These are phyloP conservation scores for Acholoe squamosa DNA, from an alignment of 2,888 invertebrate species.

Conservation along the genomic window DNA sequence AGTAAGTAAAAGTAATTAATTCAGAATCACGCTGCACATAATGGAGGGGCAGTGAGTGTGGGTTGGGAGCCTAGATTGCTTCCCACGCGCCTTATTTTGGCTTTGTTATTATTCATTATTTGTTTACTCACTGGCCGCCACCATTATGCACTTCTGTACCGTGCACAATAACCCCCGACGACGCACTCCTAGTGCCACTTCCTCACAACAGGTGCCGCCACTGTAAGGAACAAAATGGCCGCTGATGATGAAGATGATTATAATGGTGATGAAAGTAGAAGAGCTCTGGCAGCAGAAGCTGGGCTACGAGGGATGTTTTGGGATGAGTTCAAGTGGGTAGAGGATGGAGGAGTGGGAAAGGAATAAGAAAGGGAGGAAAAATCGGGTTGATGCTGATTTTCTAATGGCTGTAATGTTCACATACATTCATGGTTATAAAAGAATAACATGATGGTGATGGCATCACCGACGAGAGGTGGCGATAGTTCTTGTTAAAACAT, in stretches of 20 bases:
- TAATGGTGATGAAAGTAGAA: too few relatives aligned
- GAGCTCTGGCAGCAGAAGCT: too few relatives aligned
- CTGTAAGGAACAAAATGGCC: neutral
- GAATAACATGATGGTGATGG: too few relatives aligned
- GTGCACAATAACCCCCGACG: too few relatives aligned
- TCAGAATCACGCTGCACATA: neutral
- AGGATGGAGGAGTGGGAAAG: neutral
- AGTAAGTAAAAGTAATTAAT: slow-evolving; percentile 17
- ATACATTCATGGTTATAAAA: too few relatives aligned
- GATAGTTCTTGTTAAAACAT: too few relatives aligned
- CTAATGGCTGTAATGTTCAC: too few relatives aligned
- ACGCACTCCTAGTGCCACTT: too few relatives aligned
- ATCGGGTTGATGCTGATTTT: neutral
- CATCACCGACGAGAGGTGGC: too few relatives aligned
- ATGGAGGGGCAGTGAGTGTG: neutral
- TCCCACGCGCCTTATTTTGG: neutral
- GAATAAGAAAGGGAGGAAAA: neutral
- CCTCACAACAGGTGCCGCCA: slow-evolving; percentile 26
- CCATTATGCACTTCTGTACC: slow-evolving; percentile 5
- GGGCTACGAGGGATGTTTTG: neutral
- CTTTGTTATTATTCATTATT: slow-evolving; percentile 21
- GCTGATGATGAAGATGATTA: neutral
- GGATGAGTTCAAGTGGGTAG: neutral
- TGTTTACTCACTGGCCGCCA: neutral
- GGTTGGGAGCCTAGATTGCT: neutral